Evolutionary conservation across 2,888 invertebrate species (phyloP).

Genomic region (Pristionchus fissidentatus): DNA sequence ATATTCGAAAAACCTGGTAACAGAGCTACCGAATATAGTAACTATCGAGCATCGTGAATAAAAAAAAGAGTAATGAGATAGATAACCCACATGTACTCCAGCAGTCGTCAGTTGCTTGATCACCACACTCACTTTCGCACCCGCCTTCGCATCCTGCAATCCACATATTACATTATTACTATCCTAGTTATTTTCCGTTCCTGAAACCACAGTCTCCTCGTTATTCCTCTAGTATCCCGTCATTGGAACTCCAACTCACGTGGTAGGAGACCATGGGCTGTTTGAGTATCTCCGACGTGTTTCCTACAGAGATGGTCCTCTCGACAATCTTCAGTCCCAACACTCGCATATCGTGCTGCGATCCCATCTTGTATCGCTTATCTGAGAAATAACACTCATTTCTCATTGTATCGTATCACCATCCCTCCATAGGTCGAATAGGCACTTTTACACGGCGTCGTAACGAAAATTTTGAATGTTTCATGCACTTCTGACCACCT

Average conservation of each 20-base stretch:
- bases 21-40: too few species aligned
- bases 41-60: neutral
- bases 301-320: conserved; percentile 64
- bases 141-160: conserved; percentile 48
- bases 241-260: conserved; percentile 47
- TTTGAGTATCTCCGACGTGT: conserved; percentile 63
- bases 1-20: neutral
- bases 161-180: too few species aligned
- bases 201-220: too few species aligned
- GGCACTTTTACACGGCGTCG: too few species aligned
- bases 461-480: too few species aligned
- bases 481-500: too few species aligned
- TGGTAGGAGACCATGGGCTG: conserved; percentile 64
- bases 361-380: conserved; percentile 59
- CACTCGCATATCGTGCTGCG: conserved; percentile 65
- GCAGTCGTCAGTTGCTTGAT: conserved; percentile 50
- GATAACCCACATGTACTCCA: conserved; percentile 36
- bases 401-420: neutral
- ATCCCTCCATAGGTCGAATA: too few species aligned
- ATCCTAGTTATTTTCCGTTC: too few species aligned
- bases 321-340: conserved; percentile 66
- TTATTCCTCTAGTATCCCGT: too few species aligned
- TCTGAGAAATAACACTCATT: conserved; percentile 8
- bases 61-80: neutral
- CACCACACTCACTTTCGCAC: conserved; percentile 47